phyloP scores from a whole-genome alignment of 1,140 invertebrate genomes.

The Condylostylus longicornis region DNA sequence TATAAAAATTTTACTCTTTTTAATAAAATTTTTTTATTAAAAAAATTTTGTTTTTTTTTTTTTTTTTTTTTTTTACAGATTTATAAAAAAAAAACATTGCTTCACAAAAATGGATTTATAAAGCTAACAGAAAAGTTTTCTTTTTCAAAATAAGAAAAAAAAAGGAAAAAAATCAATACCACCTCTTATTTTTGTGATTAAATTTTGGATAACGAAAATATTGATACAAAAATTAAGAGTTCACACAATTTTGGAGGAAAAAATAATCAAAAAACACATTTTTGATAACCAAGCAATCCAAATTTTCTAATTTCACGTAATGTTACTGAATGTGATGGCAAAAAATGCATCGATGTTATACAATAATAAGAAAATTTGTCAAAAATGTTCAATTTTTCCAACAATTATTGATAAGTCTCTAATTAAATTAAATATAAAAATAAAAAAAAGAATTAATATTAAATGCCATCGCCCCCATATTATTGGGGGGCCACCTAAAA shows the following conservation, averaged over 20 bases:
- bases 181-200: neutral
- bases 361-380: no score
- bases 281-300: slow-evolving; percentile 6
- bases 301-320: slow-evolving; percentile 16
- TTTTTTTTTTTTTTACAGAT: slow-evolving; percentile 2
- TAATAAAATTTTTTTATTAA: no score
- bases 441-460: neutral
- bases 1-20: no score
- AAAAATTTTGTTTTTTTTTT: neutral
- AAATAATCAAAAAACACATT: slow-evolving; percentile 3
- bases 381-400: no score
- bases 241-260: slow-evolving; percentile 6
- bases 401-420: no score
- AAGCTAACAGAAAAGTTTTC: neutral
- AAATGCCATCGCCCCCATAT: neutral
- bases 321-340: slow-evolving; percentile 29
- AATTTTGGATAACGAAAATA: slow-evolving; percentile 4
- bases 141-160: neutral
- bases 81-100: slow-evolving; percentile 5
- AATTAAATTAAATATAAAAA: neutral
- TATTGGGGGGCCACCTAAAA: no score
- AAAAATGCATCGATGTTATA: slow-evolving; percentile 32
- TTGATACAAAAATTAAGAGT: slow-evolving; percentile 5
- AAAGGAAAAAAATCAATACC: neutral
- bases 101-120: slow-evolving; percentile 1